A percentile compares a stretch with the other conserved stretches of the same genome.
Conservation (phyloP, 2,888 invertebrate species). For the Phyto melanocephala region DNA sequence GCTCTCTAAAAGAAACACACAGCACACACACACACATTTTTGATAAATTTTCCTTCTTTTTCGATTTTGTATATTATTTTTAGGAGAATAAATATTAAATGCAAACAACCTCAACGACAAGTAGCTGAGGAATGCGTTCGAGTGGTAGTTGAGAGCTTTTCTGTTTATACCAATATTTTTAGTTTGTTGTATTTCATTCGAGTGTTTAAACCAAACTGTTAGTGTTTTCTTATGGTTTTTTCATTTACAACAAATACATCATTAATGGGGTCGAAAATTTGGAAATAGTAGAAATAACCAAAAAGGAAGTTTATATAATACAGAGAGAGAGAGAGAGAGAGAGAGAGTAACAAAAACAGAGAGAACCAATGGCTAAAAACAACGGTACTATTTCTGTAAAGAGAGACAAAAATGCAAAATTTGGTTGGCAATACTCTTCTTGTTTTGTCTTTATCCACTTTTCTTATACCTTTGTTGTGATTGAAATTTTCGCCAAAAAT, state of each 20-base stretch:
- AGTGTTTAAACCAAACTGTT: constrained; percentile 35
- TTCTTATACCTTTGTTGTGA: not conserved
- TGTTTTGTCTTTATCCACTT: too few relatives aligned
- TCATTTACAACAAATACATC: constrained; percentile 19
- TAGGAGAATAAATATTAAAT: constrained; percentile 66
- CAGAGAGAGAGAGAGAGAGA: not conserved
- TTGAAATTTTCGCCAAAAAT: too few relatives aligned
- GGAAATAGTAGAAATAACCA: constrained; percentile 9
- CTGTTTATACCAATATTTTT: constrained; percentile 5
- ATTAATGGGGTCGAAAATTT: constrained; percentile 18
- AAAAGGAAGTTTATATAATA: constrained; percentile 10
- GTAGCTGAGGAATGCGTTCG: constrained; percentile 72
- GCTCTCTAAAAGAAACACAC: not conserved
- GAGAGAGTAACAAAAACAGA: too few relatives aligned
- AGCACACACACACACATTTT: not conserved
- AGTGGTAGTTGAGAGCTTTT: constrained; percentile 70
- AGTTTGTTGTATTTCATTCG: constrained; percentile 27
- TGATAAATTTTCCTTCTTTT: not conserved
- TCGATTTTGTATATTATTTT: constrained; percentile 52
- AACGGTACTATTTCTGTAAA: constrained; percentile 13
- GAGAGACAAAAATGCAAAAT: not conserved
- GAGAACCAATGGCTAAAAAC: not conserved
- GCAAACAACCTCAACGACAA: constrained; percentile 46
- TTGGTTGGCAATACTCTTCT: constrained; percentile 52
- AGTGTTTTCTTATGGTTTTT: constrained; percentile 5